These are phyloP conservation scores for Sciurus carolinensis DNA, from an alignment of 2,797 vertebrate species.

Conservation along the genomic window DNA sequence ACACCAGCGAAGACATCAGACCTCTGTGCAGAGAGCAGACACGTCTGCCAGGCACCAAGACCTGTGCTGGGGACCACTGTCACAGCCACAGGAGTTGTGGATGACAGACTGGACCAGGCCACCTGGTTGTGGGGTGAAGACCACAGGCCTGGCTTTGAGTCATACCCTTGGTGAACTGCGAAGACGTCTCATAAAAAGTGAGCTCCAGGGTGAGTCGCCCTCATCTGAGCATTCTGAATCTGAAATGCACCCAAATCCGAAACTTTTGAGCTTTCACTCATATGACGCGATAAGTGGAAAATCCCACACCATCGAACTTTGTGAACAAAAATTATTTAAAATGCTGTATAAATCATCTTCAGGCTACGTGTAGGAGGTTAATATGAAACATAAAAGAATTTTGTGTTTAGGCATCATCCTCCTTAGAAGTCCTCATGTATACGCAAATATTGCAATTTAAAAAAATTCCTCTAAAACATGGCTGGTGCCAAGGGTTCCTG, in stretches of 20 bases:
- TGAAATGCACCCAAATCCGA: too few species aligned
- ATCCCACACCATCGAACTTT: too few species aligned
- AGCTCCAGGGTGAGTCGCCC: background rate
- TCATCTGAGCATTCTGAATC: too few species aligned
- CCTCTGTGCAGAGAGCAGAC: background rate
- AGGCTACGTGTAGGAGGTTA: too few species aligned
- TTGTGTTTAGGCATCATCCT: background rate
- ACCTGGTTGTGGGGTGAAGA: background rate
- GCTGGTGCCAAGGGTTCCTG: background rate
- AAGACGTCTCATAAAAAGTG: background rate
- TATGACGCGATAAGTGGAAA: background rate
- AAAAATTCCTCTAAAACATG: background rate
- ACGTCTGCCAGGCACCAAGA: background rate
- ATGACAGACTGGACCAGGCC: background rate
- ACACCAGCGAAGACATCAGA: background rate
- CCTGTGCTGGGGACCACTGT: background rate
- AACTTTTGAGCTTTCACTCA: background rate
- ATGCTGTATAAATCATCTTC: background rate
- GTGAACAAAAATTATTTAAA: background rate
- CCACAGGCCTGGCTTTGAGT: background rate
- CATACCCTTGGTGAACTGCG: background rate
- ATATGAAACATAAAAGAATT: background rate
- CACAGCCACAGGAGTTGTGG: fast-evolving
- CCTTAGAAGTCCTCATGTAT: background rate
- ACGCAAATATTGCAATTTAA: background rate